A percentile compares a stretch with the other conserved stretches of the same genome.
Evolutionary conservation across 2,797 vertebrate species (phyloP).

Genomic region (Aphelocoma californica): DNA sequence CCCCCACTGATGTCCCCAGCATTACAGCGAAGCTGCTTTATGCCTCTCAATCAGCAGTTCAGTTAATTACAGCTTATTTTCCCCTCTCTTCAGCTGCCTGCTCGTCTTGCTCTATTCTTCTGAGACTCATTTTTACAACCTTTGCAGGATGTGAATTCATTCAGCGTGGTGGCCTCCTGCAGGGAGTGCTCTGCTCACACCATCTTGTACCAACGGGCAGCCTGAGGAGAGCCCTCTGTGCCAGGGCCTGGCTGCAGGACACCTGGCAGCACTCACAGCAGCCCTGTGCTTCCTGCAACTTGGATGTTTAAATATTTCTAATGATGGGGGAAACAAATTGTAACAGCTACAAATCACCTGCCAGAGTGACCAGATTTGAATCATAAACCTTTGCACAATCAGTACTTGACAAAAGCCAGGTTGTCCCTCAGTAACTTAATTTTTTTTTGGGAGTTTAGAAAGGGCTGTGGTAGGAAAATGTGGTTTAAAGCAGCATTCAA

Average conservation of each 20-base stretch:
- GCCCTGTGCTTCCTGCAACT: not conserved
- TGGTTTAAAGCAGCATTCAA: not conserved
- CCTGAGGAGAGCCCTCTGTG: not conserved
- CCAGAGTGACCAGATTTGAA: constrained; percentile 1
- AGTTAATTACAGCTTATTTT: not conserved
- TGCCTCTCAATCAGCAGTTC: not conserved
- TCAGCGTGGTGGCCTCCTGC: not conserved
- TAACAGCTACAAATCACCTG: not conserved
- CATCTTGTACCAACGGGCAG: not conserved
- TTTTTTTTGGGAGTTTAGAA: not conserved
- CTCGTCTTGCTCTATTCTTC: not conserved
- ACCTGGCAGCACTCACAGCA: not conserved
- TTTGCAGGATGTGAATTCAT: not conserved
- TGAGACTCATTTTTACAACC: not conserved
- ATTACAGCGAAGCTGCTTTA: not conserved
- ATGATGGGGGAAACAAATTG: not conserved
- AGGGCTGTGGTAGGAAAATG: not conserved
- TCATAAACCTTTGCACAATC: not conserved
- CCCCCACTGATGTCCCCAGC: constrained; percentile 15
- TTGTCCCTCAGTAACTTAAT: not conserved
- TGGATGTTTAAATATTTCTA: not conserved
- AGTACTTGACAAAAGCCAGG: not conserved
- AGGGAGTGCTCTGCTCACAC: not conserved
- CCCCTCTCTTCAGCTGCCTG: not conserved
- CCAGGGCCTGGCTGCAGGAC: not conserved